phyloP scores from a whole-genome alignment of 2,888 invertebrate species.

The Cantharis rustica region DNA sequence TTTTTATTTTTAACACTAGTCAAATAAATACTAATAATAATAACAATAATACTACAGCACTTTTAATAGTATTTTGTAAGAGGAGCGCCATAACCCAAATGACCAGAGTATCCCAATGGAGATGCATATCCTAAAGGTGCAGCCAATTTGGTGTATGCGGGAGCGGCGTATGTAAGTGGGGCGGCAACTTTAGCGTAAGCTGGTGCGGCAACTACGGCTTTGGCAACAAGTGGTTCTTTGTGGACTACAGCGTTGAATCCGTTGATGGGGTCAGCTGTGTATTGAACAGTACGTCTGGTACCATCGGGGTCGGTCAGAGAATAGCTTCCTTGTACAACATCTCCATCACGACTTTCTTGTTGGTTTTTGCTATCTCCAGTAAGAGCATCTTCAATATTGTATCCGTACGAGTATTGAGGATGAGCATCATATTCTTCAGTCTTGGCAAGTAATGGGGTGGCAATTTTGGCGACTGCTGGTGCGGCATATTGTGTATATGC shows the following conservation, averaged over 20 bases:
- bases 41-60: not conserved
- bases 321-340: conserved; percentile 61
- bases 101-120: not conserved
- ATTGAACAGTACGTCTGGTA: conserved; percentile 59
- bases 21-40: not conserved
- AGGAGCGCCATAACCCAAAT: conserved; percentile 22
- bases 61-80: conserved; percentile 7
- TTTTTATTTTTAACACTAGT: not conserved
- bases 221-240: conserved; percentile 60
- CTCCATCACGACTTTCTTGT: conserved; percentile 59
- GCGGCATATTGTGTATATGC: conserved; percentile 37
- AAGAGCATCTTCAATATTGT: conserved; percentile 61
- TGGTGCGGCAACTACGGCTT: conserved; percentile 55
- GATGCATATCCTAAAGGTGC: conserved; percentile 14
- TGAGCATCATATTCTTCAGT: conserved; percentile 58
- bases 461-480: conserved; percentile 27
- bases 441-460: conserved; percentile 35
- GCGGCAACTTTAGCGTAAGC: conserved; percentile 41
- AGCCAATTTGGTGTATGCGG: conserved; percentile 36
- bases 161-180: conserved; percentile 22
- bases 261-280: conserved; percentile 64
- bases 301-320: conserved; percentile 62
- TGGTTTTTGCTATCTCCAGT: conserved; percentile 62
- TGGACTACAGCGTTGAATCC: conserved; percentile 70
- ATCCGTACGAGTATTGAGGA: conserved; percentile 62